Evolutionary conservation across 2,113 vertebrate species (phyloP).

Genomic region (Pholis gunnellus): DNA sequence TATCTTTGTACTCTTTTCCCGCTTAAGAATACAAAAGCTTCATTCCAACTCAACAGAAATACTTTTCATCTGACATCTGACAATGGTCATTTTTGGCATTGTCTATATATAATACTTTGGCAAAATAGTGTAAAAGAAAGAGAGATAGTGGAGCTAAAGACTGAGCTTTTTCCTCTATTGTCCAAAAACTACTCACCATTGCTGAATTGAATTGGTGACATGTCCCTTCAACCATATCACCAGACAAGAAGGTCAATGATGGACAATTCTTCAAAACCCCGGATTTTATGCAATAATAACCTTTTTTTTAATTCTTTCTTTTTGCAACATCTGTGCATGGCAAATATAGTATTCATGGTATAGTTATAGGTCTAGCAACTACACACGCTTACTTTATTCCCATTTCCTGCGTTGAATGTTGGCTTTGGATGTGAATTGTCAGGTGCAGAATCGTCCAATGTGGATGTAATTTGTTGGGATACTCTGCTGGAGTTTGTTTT

Average conservation of each 20-base stretch:
- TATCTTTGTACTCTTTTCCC: constrained; percentile 16
- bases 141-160: not conserved
- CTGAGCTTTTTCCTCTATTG: not conserved
- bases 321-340: not conserved
- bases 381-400: not conserved
- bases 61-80: constrained; percentile 33
- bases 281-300: not conserved
- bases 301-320: not conserved
- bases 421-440: not conserved
- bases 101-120: not conserved
- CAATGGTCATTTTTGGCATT: constrained; percentile 15
- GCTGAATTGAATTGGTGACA: not conserved
- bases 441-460: not conserved
- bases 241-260: not conserved
- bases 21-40: constrained; percentile 12
- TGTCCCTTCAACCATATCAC: not conserved
- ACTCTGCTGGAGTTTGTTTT: not conserved
- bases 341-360: not conserved
- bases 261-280: not conserved
- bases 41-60: not conserved
- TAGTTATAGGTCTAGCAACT: not conserved
- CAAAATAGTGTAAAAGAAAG: constrained; percentile 20
- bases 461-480: not conserved
- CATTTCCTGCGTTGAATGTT: not conserved
- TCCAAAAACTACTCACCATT: not conserved